phyloP scores from a whole-genome alignment of 2,113 vertebrate genomes.

The Halichoerus grypus region DNA sequence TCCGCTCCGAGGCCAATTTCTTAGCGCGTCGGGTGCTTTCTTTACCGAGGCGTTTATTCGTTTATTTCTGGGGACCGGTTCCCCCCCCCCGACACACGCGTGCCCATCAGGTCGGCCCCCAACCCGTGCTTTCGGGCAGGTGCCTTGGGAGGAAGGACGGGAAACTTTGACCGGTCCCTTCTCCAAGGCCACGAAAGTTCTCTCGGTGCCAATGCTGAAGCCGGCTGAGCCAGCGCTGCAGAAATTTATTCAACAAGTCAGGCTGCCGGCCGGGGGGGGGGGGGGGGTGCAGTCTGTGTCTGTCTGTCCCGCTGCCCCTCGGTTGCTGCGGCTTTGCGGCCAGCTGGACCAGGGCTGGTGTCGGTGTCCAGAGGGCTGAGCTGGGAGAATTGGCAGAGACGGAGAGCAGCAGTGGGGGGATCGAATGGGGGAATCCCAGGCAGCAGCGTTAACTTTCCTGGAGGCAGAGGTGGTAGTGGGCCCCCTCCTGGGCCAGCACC shows the following conservation, averaged over 20 bases:
- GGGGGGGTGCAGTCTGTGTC: neutral
- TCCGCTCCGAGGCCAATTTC: neutral
- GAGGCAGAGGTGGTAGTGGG: neutral
- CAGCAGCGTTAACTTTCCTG: slow-evolving; percentile 75
- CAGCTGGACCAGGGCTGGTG: neutral
- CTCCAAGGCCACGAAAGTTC: slow-evolving; percentile 81
- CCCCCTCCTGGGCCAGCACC: neutral
- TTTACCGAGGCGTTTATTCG: neutral
- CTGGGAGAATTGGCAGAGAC: neutral
- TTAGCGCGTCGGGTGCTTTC: slow-evolving; percentile 51
- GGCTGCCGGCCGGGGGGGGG: neutral
- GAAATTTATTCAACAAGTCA: slow-evolving; percentile 84
- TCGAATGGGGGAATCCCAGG: slow-evolving; percentile 58
- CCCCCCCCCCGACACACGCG: neutral
- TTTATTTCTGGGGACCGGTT: slow-evolving; percentile 8
- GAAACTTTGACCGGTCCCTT: slow-evolving; percentile 80
- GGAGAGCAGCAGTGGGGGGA: neutral
- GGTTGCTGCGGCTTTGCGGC: slow-evolving; percentile 57
- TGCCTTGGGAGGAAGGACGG: slow-evolving; percentile 63
- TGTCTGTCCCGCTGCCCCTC: neutral
- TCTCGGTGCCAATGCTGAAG: slow-evolving; percentile 67
- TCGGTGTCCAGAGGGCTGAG: slow-evolving; percentile 16
- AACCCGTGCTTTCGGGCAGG: neutral
- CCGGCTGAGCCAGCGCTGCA: slow-evolving; percentile 69
- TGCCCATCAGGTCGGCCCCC: slow-evolving; percentile 32